Conservation (phyloP, 2,113 vertebrate genomes). For the Hoplias malabaricus region DNA sequence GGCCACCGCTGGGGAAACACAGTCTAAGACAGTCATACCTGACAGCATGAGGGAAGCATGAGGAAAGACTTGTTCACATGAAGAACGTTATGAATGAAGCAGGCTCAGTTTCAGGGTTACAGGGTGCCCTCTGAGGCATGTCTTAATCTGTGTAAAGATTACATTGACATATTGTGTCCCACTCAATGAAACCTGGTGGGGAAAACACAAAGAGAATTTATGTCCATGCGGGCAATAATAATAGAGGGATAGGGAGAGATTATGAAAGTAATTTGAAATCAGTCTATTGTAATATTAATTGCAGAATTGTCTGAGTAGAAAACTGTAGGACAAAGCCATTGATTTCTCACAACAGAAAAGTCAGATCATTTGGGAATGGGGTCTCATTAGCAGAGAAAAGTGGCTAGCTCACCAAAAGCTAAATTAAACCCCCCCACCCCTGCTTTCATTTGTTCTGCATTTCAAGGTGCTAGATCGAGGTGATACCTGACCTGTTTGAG, state of each 20-base stretch:
- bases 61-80: background rate
- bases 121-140: background rate
- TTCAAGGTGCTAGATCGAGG: constrained; percentile 31
- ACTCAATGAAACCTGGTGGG: no score
- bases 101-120: background rate
- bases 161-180: no score
- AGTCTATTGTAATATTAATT: constrained; percentile 28
- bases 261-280: background rate
- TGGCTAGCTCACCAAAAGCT: constrained; percentile 35
- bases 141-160: no score
- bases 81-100: background rate
- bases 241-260: background rate
- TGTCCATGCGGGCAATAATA: no score
- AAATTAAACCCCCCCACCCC: constrained; percentile 15
- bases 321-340: constrained; percentile 13
- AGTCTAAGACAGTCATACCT: constrained; percentile 15
- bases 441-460: constrained; percentile 13
- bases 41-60: background rate
- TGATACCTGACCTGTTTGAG: background rate
- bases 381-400: constrained; percentile 31
- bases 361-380: constrained; percentile 12
- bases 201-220: no score
- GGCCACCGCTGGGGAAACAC: constrained; percentile 5
- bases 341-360: constrained; percentile 9
- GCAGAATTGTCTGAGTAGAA: background rate